Evolutionary conservation across 2,888 invertebrate species (phyloP), one percentile per base, ranked within the genome.

Genomic region (Orthosia gothica): DNA sequence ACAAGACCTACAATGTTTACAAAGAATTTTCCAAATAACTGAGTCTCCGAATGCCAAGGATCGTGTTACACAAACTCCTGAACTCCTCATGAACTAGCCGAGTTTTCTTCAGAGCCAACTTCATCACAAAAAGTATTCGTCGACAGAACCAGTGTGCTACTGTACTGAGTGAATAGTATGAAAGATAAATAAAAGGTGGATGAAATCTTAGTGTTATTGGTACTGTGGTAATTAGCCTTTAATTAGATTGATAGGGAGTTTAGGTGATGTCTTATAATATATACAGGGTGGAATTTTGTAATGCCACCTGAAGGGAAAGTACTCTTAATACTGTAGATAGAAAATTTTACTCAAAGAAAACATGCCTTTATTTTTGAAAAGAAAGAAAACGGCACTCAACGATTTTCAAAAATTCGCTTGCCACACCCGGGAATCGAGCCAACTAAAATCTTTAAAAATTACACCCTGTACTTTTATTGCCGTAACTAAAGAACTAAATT

Each of bases 71-170:
- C 49, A 40, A 63, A 61, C 62, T 70, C 49, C 52, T 50, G 47
- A 66, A 76, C 63, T 76, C 57, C 23, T 45, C 49, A 64, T 62
- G 45, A 70, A 64, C 54, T 77, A 64, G 18, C 3, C 1, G 5
- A 77, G 26, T 74, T 74, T 57, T 50, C 74, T 74, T 26, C 13
- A 3, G 7, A 49, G n/a, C 3, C 49, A 57, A 55, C 40, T 74
- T 63, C 76, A 80, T 80, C 69, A 76, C 82, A 85, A 83, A 74
- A 76, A 77, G 50, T 75, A 81, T 76, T 49, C 40, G 59, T 73
- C 52, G 54, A 20, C 32, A 55, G 7, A 55, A 16, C 55, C 16
- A 67, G 73, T 67, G 50, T 69, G 59, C 68, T 52, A 20, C 55
- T 49, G 52, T 52, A 20, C 55, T 49, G 55, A 49, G 49, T 61